Conservation (phyloP, 35 echinoderm and acorn worm species). For the Stichopus chloronotus region DNA sequence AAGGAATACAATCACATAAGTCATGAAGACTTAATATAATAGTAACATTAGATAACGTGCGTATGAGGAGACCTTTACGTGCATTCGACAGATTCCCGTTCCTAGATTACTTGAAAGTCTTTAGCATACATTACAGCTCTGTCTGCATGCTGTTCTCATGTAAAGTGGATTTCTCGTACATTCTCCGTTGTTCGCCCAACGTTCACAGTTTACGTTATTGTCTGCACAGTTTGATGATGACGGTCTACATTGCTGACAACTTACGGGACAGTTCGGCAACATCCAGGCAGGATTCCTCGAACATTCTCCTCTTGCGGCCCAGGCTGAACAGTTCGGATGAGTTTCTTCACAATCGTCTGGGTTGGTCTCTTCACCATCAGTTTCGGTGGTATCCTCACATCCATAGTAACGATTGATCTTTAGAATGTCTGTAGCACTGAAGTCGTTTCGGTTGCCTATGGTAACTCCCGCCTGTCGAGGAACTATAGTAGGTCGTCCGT, state of each 20-base stretch:
- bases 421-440: constrained; percentile 72
- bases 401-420: constrained; percentile 74
- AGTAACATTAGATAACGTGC: neutral
- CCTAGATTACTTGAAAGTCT: no score
- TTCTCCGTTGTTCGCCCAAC: neutral
- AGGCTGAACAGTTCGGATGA: constrained; percentile 56
- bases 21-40: no score
- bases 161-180: constrained; percentile 19
- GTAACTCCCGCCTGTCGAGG: constrained; percentile 59
- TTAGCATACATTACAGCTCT: constrained; percentile 47
- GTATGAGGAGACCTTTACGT: no score
- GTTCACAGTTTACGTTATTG: neutral
- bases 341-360: constrained; percentile 32
- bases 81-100: no score
- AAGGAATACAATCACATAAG: no score
- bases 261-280: neutral
- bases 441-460: constrained; percentile 71
- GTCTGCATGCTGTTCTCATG: constrained; percentile 14
- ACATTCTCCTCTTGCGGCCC: constrained; percentile 53
- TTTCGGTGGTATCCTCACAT: constrained; percentile 44
- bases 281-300: neutral
- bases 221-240: constrained; percentile 28
- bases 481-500: constrained; percentile 73
- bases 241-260: neutral
- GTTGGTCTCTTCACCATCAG: neutral